These are phyloP conservation scores for Ammodytes marinus DNA, from an alignment of 2,113 vertebrate species.

Conservation along the genomic window DNA sequence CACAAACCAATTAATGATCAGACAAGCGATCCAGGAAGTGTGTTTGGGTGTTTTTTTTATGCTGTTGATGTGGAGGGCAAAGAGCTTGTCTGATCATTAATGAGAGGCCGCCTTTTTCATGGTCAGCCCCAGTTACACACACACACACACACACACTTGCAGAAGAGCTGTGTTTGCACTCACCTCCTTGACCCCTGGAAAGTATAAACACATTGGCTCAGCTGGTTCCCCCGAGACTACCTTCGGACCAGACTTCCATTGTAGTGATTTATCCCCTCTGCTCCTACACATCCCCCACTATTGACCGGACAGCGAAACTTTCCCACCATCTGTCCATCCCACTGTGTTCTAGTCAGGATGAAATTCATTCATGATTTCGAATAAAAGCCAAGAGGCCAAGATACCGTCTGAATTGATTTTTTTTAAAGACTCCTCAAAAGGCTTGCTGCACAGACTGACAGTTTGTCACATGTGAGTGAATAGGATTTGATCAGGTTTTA, in stretches of 20 bases:
- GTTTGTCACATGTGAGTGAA: not conserved
- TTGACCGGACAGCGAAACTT: constrained; percentile 6
- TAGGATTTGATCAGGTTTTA: not conserved
- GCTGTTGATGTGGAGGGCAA: constrained; percentile 28
- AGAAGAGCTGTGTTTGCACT: constrained; percentile 38
- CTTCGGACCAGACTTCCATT: constrained; percentile 47
- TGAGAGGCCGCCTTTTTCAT: constrained; percentile 42
- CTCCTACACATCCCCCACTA: constrained; percentile 22
- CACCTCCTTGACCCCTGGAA: constrained; percentile 52
- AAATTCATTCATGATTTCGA: constrained; percentile 25
- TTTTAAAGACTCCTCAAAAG: not conserved
- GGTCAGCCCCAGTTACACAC: constrained; percentile 35
- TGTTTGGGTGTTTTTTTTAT: not conserved
- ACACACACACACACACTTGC: constrained; percentile 15
- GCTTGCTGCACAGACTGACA: not conserved
- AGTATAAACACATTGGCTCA: constrained; percentile 46
- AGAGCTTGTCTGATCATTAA: constrained; percentile 56
- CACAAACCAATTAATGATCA: constrained; percentile 59
- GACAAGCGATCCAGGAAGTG: constrained; percentile 3
- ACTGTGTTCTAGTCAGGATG: not conserved
- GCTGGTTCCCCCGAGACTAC: constrained; percentile 43
- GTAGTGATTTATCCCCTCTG: constrained; percentile 47
- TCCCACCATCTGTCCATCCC: constrained; percentile 24
- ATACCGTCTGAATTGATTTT: not conserved
- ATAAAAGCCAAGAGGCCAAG: not conserved